phyloP scores from a whole-genome alignment of 2,888 invertebrate species.

The Leucophenga montana region DNA sequence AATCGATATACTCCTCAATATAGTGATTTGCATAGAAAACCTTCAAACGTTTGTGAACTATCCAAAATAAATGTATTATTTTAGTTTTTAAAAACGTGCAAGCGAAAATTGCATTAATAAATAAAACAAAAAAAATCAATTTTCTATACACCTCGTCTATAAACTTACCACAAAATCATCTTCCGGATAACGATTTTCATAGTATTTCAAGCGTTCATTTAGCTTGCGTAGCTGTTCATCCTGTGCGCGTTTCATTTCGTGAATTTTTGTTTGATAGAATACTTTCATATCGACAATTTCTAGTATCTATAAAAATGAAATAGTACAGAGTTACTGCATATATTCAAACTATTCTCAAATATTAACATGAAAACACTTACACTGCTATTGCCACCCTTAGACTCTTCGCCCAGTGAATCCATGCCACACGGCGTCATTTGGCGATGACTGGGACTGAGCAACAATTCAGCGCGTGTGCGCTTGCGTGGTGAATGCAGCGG shows the following conservation, averaged over 20 bases:
- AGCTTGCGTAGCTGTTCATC: slow-evolving; percentile 65
- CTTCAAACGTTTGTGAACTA: neutral
- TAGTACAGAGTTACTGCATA: too few relatives aligned
- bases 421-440: slow-evolving; percentile 70
- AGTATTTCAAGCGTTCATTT: slow-evolving; percentile 66
- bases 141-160: too few relatives aligned
- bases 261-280: slow-evolving; percentile 70
- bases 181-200: slow-evolving; percentile 69
- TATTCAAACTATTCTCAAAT: slow-evolving; percentile 11
- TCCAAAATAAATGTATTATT: neutral
- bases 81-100: slow-evolving; percentile 27
- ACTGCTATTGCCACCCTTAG: slow-evolving; percentile 46
- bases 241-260: slow-evolving; percentile 66
- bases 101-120: slow-evolving; percentile 11
- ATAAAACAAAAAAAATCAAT: slow-evolving; percentile 6
- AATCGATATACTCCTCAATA: too few relatives aligned
- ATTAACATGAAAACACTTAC: slow-evolving; percentile 41
- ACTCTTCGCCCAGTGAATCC: slow-evolving; percentile 51
- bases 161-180: slow-evolving; percentile 71
- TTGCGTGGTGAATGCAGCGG: slow-evolving; percentile 62
- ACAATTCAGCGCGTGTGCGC: slow-evolving; percentile 66
- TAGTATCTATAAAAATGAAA: slow-evolving; percentile 47
- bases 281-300: slow-evolving; percentile 67
- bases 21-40: neutral
- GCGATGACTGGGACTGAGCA: slow-evolving; percentile 71